These are phyloP conservation scores for Drosophila repletoides DNA, from an alignment of 1,140 invertebrate genomes.

Conservation along the genomic window DNA sequence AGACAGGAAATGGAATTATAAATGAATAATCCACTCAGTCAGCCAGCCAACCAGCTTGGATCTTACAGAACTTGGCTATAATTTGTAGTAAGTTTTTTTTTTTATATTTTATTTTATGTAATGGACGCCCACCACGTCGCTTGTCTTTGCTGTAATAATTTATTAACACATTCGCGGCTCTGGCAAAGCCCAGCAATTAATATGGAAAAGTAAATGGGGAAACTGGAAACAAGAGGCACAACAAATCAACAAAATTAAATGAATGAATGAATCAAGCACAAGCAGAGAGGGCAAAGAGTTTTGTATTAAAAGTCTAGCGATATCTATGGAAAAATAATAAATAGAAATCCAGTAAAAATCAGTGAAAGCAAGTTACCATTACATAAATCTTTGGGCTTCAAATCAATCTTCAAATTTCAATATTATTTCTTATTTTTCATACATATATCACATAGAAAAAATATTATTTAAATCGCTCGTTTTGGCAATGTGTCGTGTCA, in stretches of 20 bases:
- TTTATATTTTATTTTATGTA: conserved; percentile 40
- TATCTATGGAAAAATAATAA: too few species aligned
- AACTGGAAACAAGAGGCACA: conserved; percentile 1
- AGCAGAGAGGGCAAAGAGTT: too few species aligned
- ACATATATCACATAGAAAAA: too few species aligned
- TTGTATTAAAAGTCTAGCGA: too few species aligned
- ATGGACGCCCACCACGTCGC: conserved; percentile 62
- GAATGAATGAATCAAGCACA: conserved; percentile 79
- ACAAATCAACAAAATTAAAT: conserved; percentile 57
- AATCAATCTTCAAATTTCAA: too few species aligned
- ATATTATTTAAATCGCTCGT: too few species aligned
- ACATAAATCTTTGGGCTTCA: too few species aligned
- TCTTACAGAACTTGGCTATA: conserved; percentile 19
- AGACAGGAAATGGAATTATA: conserved; percentile 54
- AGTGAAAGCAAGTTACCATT: too few species aligned
- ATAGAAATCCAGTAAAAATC: too few species aligned
- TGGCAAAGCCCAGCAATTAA: conserved; percentile 62
- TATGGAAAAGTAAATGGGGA: conserved; percentile 59
- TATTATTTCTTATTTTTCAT: too few species aligned
- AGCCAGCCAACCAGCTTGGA: conserved; percentile 5
- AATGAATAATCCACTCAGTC: background rate
- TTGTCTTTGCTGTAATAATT: conserved; percentile 73
- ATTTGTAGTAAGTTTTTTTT: conserved; percentile 12
- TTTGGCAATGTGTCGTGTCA: too few species aligned
- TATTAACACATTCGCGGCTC: conserved; percentile 74